phyloP scores from a whole-genome alignment of 64 coral and sea anemone genomes.

The Dendrophyllia cribrosa region DNA sequence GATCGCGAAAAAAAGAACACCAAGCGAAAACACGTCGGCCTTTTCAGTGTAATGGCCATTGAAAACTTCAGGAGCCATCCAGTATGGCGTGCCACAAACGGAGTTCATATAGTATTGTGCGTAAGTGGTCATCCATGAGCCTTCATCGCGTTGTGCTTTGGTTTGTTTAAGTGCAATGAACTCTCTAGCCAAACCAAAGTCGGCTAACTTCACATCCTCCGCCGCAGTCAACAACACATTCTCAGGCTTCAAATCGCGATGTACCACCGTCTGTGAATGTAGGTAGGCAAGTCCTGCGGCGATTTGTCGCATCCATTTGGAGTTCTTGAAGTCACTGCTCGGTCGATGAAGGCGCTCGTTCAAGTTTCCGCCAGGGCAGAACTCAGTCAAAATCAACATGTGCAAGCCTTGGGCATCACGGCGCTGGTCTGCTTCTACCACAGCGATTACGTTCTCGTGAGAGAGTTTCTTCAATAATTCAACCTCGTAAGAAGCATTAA shows the following conservation, averaged over 20 bases:
- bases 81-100: conserved; percentile 54
- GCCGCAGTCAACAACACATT: conserved; percentile 59
- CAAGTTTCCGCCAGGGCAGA: conserved; percentile 63
- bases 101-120: too few relatives aligned
- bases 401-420: not conserved
- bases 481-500: not conserved
- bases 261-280: conserved; percentile 41
- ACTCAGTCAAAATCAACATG: conserved; percentile 70
- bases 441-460: not conserved
- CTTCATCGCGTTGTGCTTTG: not conserved
- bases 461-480: not conserved
- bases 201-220: conserved; percentile 77
- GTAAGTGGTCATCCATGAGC: not conserved
- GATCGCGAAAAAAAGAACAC: conserved; percentile 72
- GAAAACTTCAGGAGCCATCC: conserved; percentile 77
- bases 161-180: conserved; percentile 33
- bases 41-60: conserved; percentile 66
- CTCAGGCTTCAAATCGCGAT: conserved; percentile 71
- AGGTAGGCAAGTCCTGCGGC: conserved; percentile 56
- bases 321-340: conserved; percentile 38
- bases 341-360: conserved; percentile 34
- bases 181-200: conserved; percentile 80
- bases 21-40: conserved; percentile 80
- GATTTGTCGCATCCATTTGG: conserved; percentile 70
- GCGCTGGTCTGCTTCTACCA: not conserved